phyloP scores from a whole-genome alignment of 1,140 invertebrate species.

The Drosophila eugracilis region DNA sequence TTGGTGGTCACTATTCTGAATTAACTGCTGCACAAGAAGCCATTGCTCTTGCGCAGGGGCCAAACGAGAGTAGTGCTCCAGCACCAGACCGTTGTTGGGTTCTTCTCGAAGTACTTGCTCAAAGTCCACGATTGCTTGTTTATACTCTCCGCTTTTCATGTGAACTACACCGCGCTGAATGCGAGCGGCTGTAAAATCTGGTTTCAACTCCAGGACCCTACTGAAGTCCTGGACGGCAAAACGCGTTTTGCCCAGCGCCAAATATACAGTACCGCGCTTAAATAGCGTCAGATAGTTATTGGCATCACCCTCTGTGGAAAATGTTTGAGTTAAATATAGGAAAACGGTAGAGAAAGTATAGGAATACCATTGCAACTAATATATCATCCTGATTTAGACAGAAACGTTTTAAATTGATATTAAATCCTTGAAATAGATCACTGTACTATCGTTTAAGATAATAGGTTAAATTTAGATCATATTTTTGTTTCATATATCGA shows the following conservation, averaged over 20 bases:
- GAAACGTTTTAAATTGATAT: too few relatives aligned
- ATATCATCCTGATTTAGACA: too few relatives aligned
- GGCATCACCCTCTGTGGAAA: conserved; percentile 95
- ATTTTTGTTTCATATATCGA: neutral
- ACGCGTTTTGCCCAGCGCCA: conserved; percentile 98
- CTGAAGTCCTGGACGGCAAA: conserved; percentile 97
- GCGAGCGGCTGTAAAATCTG: conserved; percentile 96
- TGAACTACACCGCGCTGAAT: conserved; percentile 94
- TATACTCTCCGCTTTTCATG: conserved; percentile 94
- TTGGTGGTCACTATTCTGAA: conserved; percentile 88
- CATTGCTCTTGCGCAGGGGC: conserved; percentile 89
- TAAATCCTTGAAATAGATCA: too few relatives aligned
- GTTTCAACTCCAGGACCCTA: conserved; percentile 95
- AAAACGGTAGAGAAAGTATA: too few relatives aligned
- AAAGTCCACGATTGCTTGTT: conserved; percentile 93
- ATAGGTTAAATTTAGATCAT: neutral
- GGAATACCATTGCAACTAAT: neutral
- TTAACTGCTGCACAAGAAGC: conserved; percentile 88
- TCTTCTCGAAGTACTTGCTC: conserved; percentile 89
- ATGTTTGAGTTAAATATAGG: neutral
- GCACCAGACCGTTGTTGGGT: conserved; percentile 91
- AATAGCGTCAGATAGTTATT: conserved; percentile 98
- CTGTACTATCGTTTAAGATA: neutral
- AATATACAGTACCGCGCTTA: conserved; percentile 97
- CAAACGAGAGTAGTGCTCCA: conserved; percentile 88